Conservation (phyloP, 2,888 invertebrate species). For the Hypselothyrea guttata region DNA sequence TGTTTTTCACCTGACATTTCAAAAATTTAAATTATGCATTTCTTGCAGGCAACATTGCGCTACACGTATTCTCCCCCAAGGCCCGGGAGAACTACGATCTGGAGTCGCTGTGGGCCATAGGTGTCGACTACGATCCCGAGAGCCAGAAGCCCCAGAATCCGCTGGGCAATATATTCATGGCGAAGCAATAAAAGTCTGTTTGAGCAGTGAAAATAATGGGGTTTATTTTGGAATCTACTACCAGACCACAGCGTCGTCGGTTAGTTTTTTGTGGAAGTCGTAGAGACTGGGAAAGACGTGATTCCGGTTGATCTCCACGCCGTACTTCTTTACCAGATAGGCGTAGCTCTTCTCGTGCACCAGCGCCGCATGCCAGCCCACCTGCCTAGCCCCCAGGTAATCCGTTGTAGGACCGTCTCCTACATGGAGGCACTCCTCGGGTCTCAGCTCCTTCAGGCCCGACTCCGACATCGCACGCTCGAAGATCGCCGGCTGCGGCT, state of each 20-base stretch:
- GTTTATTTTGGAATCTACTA: constrained; percentile 46
- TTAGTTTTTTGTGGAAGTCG: constrained; percentile 83
- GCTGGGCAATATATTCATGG: constrained; percentile 84
- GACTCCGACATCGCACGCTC: constrained; percentile 84
- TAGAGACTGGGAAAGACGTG: constrained; percentile 83
- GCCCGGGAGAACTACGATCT: constrained; percentile 90
- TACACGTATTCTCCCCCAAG: constrained; percentile 91
- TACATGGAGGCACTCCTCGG: constrained; percentile 89
- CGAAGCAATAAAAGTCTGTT: constrained; percentile 1
- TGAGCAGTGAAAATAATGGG: background rate
- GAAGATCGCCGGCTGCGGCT: constrained; percentile 90
- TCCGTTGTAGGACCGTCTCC: constrained; percentile 91
- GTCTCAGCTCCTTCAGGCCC: constrained; percentile 81
- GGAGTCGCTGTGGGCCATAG: constrained; percentile 95
- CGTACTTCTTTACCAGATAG: constrained; percentile 81
- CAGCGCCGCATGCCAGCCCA: constrained; percentile 89
- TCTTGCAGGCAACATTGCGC: constrained; percentile 91
- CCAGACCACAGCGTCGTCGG: constrained; percentile 79
- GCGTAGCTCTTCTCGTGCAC: constrained; percentile 81
- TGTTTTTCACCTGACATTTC: too few relatives aligned
- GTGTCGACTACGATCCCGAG: constrained; percentile 89
- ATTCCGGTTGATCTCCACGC: constrained; percentile 80
- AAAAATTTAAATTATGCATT: background rate
- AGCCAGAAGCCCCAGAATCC: constrained; percentile 85
- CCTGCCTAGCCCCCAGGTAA: constrained; percentile 88